Conservation (phyloP, 2,797 vertebrate species). For the Vespertilio murinus region DNA sequence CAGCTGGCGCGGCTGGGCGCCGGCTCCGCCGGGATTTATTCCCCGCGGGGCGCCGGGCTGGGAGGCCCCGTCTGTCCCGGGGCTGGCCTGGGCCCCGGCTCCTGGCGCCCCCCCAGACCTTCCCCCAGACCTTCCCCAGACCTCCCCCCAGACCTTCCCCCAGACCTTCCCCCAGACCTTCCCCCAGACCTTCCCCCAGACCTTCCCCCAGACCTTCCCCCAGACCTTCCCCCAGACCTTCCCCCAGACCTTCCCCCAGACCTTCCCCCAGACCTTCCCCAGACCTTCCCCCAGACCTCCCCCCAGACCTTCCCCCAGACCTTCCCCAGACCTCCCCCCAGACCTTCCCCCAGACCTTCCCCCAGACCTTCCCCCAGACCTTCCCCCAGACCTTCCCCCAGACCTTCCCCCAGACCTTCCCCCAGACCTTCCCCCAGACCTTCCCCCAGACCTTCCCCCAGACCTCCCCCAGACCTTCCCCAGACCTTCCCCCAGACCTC, state of each 20-base stretch:
- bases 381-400: not conserved
- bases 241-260: not conserved
- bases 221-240: not conserved
- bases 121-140: not conserved
- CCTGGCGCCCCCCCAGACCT: not conserved
- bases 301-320: not conserved
- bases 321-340: too few species aligned
- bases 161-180: not conserved
- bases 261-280: not conserved
- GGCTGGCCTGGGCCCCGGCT: not conserved
- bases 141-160: too few species aligned
- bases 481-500: not conserved
- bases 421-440: not conserved
- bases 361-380: not conserved
- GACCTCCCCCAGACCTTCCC: not conserved
- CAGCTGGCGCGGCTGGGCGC: not conserved
- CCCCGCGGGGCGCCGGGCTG: too few species aligned
- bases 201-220: not conserved
- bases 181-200: not conserved
- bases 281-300: not conserved
- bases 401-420: not conserved
- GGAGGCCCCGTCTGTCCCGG: too few species aligned
- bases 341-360: not conserved
- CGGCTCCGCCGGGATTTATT: not conserved
- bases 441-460: not conserved